Evolutionary conservation across 92 coral and sea anemone species (phyloP).

Genomic region (Phenganax marumi): DNA sequence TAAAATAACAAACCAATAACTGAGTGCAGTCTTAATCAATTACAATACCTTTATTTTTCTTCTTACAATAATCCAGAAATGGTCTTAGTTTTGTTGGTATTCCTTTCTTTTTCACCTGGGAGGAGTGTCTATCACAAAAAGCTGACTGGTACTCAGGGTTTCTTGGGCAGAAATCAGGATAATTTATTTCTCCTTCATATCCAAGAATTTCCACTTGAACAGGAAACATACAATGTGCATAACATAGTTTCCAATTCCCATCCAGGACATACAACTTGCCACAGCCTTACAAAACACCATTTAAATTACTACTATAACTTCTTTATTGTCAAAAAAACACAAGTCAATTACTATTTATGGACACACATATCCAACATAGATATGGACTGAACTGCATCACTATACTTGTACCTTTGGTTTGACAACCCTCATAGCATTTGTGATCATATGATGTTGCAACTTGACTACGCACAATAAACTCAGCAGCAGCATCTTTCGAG

Average conservation of each 20-base stretch:
- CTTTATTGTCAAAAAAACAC: not conserved
- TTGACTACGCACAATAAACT: slow-evolving; percentile 28
- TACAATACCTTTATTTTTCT: slow-evolving; percentile 41
- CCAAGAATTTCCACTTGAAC: slow-evolving; percentile 52
- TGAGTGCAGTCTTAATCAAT: not conserved
- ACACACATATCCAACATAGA: not conserved
- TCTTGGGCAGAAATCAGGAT: slow-evolving; percentile 50
- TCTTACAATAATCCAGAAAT: slow-evolving; percentile 42
- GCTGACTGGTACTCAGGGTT: slow-evolving; percentile 36
- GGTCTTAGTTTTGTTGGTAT: slow-evolving; percentile 34
- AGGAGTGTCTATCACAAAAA: slow-evolving; percentile 34
- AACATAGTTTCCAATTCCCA: slow-evolving; percentile 57
- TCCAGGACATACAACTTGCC: slow-evolving; percentile 56
- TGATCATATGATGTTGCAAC: slow-evolving; percentile 33
- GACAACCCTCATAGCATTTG: slow-evolving; percentile 44
- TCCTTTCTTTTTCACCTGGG: slow-evolving; percentile 3
- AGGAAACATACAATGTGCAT: slow-evolving; percentile 58
- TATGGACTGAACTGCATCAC: no score
- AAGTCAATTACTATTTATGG: not conserved
- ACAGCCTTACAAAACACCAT: slow-evolving; percentile 49
- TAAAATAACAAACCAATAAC: not conserved
- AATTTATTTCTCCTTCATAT: slow-evolving; percentile 49
- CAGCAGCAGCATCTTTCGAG: slow-evolving; percentile 53
- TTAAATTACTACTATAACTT: not conserved
- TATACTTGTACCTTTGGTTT: slow-evolving; percentile 42